Evolutionary conservation across 2,797 vertebrate genomes (phyloP).

Genomic region (Otus scops): DNA sequence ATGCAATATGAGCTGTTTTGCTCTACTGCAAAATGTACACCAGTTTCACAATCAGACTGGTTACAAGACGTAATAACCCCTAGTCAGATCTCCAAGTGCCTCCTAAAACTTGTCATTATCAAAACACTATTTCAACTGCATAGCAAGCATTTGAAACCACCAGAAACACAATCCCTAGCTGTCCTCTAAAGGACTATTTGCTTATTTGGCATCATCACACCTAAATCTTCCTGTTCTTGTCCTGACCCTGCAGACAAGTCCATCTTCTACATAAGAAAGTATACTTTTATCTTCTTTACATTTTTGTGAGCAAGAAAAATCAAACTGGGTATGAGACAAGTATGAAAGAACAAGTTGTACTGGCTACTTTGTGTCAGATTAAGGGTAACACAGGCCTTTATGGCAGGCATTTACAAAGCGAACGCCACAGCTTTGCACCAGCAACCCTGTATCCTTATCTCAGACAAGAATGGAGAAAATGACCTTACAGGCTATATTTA

Average conservation of each 20-base stretch:
- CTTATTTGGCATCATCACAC: background rate
- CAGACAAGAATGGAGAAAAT: background rate
- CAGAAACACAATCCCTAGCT: background rate
- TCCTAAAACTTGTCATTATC: background rate
- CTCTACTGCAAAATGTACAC: background rate
- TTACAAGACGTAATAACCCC: background rate
- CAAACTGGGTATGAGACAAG: background rate
- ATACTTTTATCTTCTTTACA: background rate
- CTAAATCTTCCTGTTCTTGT: background rate
- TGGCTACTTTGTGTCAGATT: background rate
- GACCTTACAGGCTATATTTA: background rate
- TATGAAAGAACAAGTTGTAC: background rate
- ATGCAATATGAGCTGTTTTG: background rate
- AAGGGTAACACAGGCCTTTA: fast-evolving
- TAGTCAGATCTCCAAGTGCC: background rate
- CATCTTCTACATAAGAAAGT: background rate
- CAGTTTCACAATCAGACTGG: background rate
- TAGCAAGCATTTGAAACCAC: background rate
- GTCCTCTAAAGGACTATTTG: background rate
- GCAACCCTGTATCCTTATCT: background rate
- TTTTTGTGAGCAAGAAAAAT: background rate
- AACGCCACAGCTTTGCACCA: background rate
- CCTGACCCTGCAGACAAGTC: background rate
- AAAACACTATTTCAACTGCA: background rate
- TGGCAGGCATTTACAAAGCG: background rate